Evolutionary conservation across 2,888 invertebrate genomes (phyloP).

Genomic region (Polydrusus cervinus): DNA sequence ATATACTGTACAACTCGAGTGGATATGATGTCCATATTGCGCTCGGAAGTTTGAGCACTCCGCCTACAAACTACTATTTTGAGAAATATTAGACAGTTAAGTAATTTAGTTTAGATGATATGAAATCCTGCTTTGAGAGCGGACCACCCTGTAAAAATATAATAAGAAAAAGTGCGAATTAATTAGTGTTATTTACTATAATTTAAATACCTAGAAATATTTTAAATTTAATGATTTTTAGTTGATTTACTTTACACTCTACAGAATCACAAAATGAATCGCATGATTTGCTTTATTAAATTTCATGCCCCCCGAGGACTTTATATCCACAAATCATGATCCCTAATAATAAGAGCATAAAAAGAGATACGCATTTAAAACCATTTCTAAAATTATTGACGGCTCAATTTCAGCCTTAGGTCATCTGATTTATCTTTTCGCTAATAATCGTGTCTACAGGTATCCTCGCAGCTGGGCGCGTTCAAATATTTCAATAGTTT

Average conservation of each 20-base stretch:
- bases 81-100: too few species aligned
- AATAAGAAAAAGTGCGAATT: too few species aligned
- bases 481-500: slow-evolving; percentile 34
- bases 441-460: slow-evolving; percentile 56
- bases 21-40: too few species aligned
- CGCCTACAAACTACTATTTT: too few species aligned
- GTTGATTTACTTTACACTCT: too few species aligned
- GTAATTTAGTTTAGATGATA: too few species aligned
- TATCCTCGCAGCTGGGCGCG: slow-evolving; percentile 41
- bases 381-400: slow-evolving; percentile 55
- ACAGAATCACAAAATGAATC: background rate
- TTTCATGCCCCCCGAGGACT: slow-evolving; percentile 6
- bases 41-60: too few species aligned
- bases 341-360: slow-evolving; percentile 60
- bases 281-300: slow-evolving; percentile 27
- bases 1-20: too few species aligned
- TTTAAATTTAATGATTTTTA: background rate
- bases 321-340: slow-evolving; percentile 58
- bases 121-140: too few species aligned
- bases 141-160: too few species aligned
- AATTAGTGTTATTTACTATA: too few species aligned
- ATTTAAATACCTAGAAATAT: background rate
- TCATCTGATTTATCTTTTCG: slow-evolving; percentile 58
- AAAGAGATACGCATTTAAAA: slow-evolving; percentile 57
- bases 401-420: slow-evolving; percentile 59